These are phyloP conservation scores for Leptoclinus maculatus DNA, from an alignment of 2,797 vertebrate genomes.

Conservation along the genomic window DNA sequence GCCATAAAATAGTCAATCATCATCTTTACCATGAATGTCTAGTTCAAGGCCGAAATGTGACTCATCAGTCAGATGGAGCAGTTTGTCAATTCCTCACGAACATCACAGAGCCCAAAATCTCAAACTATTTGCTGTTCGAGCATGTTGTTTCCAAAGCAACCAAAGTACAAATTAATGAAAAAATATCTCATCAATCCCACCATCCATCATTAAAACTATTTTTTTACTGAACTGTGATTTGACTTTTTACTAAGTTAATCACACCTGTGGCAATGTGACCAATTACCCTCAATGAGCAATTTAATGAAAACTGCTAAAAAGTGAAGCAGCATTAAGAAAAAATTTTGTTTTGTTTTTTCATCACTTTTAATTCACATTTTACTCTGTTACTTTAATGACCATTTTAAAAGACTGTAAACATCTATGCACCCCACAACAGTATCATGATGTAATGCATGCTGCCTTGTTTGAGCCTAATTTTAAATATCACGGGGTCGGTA, in stretches of 20 bases:
- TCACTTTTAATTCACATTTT: neutral
- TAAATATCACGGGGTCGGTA: slow-evolving; percentile 29
- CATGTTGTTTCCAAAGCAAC: neutral
- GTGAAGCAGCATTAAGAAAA: neutral
- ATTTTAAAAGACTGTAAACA: neutral
- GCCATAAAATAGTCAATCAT: slow-evolving; percentile 33
- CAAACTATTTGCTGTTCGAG: neutral
- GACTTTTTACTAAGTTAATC: neutral
- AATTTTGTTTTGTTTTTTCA: neutral
- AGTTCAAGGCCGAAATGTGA: slow-evolving; percentile 15
- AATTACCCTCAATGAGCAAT: neutral
- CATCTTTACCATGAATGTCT: slow-evolving; percentile 1
- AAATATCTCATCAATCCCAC: neutral
- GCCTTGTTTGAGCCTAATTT: slow-evolving; percentile 40
- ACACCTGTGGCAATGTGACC: neutral
- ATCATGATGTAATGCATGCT: slow-evolving; percentile 4
- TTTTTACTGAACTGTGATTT: neutral
- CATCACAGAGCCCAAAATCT: slow-evolving; percentile 18
- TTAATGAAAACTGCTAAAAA: neutral
- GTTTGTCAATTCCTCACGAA: slow-evolving; percentile 6
- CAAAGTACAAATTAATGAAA: neutral
- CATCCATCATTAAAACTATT: neutral
- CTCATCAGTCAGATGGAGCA: neutral
- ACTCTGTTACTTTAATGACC: neutral
- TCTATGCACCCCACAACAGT: neutral